phyloP scores from a whole-genome alignment of 1,140 invertebrate species.

The Drosophila erecta region DNA sequence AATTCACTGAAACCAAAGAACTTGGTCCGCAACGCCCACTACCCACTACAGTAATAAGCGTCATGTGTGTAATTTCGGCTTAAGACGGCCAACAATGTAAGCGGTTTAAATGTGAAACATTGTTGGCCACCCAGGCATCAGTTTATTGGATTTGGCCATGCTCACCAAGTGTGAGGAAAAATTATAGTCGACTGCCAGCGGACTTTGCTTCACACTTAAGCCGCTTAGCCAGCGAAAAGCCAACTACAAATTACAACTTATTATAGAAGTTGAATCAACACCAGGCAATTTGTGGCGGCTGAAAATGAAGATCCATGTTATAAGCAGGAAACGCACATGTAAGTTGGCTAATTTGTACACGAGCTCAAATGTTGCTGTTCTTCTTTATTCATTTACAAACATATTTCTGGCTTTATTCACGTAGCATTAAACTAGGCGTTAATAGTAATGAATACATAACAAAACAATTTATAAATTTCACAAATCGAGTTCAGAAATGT shows the following conservation, averaged over 20 bases:
- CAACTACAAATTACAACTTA: slow-evolving; percentile 31
- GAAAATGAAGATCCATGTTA: slow-evolving; percentile 28
- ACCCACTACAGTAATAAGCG: slow-evolving; percentile 26
- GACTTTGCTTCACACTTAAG: slow-evolving; percentile 20
- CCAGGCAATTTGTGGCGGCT: slow-evolving; percentile 11
- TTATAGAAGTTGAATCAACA: slow-evolving; percentile 17
- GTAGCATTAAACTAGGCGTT: slow-evolving; percentile 59
- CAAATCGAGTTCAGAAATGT: slow-evolving; percentile 59
- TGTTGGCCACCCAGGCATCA: slow-evolving; percentile 9
- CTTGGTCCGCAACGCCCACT: neutral
- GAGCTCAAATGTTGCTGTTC: slow-evolving; percentile 46
- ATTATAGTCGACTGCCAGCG: slow-evolving; percentile 6
- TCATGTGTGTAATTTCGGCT: slow-evolving; percentile 56
- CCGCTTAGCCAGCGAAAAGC: slow-evolving; percentile 25
- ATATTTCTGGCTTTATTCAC: slow-evolving; percentile 48
- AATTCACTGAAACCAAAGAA: slow-evolving; percentile 29
- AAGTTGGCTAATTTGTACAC: slow-evolving; percentile 52
- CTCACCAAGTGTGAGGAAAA: slow-evolving; percentile 9
- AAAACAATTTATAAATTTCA: slow-evolving; percentile 66
- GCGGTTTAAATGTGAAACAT: slow-evolving; percentile 56
- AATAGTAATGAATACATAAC: slow-evolving; percentile 77
- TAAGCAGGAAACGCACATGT: slow-evolving; percentile 9
- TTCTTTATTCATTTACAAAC: slow-evolving; percentile 73
- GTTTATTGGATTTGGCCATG: slow-evolving; percentile 41
- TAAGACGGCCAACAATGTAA: slow-evolving; percentile 50